Evolutionary conservation across 2,888 invertebrate genomes (phyloP).

Genomic region (Trichacis sp.): DNA sequence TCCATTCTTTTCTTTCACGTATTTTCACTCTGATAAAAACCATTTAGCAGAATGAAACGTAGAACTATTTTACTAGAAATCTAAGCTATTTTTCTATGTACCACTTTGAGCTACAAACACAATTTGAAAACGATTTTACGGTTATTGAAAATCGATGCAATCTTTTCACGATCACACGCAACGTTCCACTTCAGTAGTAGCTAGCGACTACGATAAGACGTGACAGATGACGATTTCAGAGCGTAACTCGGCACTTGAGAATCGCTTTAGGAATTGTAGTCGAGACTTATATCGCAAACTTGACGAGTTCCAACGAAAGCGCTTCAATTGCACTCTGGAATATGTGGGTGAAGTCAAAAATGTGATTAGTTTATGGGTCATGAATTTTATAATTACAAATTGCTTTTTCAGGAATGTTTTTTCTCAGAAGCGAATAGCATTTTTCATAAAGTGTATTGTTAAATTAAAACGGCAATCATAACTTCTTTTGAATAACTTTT

Average conservation of each 20-base stretch:
- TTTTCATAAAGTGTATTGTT: too few species aligned
- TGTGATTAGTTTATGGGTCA: too few species aligned
- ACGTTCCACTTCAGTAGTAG: neutral
- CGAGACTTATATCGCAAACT: neutral
- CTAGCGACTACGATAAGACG: neutral
- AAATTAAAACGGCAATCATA: too few species aligned
- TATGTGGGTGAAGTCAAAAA: too few species aligned
- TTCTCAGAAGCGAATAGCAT: too few species aligned
- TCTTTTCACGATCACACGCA: neutral
- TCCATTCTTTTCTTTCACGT: conserved; percentile 6
- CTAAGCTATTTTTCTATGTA: neutral
- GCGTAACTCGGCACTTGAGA: neutral
- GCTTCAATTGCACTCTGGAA: too few species aligned
- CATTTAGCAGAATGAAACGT: too few species aligned
- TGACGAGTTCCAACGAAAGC: neutral
- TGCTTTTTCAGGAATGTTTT: too few species aligned
- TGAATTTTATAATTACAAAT: conserved; percentile 29
- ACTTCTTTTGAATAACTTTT: too few species aligned
- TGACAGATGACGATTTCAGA: neutral
- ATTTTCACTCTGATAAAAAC: neutral
- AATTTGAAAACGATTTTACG: neutral
- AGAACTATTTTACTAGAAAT: too few species aligned
- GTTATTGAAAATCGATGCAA: neutral
- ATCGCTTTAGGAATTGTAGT: neutral
- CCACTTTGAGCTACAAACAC: neutral